phyloP scores from a whole-genome alignment of 2,113 vertebrate species.

The Halichoeres trimaculatus region DNA sequence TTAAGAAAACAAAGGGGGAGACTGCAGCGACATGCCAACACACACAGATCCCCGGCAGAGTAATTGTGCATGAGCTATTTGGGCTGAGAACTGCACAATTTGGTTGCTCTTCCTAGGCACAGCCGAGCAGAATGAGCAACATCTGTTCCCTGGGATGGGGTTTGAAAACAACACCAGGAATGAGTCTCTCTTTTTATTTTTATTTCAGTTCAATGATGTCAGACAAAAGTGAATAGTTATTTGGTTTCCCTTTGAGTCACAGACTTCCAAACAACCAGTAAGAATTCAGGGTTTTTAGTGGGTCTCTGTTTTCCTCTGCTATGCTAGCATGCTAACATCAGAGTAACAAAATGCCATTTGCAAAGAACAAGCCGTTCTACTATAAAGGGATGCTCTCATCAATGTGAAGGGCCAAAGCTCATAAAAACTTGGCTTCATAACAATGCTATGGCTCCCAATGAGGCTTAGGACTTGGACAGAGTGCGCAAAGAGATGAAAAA shows the following conservation, averaged over 20 bases:
- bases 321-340: constrained; percentile 36
- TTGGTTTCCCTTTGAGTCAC: constrained; percentile 15
- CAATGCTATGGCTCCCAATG: constrained; percentile 53
- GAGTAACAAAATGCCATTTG: constrained; percentile 53
- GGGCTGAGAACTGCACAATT: constrained; percentile 87
- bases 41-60: constrained; percentile 88
- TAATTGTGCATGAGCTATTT: constrained; percentile 89
- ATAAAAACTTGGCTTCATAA: constrained; percentile 64
- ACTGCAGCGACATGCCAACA: constrained; percentile 84
- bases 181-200: constrained; percentile 11
- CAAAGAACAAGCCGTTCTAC: constrained; percentile 42
- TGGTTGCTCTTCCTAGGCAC: constrained; percentile 85
- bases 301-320: constrained; percentile 22
- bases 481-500: constrained; percentile 29
- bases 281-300: constrained; percentile 20
- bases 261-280: constrained; percentile 6
- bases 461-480: constrained; percentile 55
- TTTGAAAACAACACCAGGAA: constrained; percentile 72
- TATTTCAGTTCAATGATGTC: constrained; percentile 27
- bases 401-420: constrained; percentile 48
- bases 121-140: constrained; percentile 88
- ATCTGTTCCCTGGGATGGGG: constrained; percentile 81
- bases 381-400: constrained; percentile 66
- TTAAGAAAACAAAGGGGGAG: constrained; percentile 89
- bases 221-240: constrained; percentile 36